These are phyloP conservation scores for Carcinoscorpius rotundicauda DNA, from an alignment of 1,140 invertebrate species.

Conservation along the genomic window DNA sequence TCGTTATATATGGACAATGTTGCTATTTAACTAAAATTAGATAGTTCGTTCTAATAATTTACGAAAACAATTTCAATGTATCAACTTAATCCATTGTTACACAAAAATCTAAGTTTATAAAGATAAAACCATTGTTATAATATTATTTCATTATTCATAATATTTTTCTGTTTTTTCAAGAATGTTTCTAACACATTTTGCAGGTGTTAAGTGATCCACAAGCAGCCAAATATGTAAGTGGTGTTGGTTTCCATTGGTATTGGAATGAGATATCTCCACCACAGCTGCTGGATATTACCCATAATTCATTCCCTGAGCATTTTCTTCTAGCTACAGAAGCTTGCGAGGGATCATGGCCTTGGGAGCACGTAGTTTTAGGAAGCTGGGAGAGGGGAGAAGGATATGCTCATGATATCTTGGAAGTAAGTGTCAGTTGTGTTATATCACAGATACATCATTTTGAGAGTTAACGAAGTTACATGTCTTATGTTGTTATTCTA, in stretches of 20 bases:
- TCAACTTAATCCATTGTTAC: no score
- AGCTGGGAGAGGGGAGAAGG: conserved; percentile 12
- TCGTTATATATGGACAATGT: no score
- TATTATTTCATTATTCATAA: no score
- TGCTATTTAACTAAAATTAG: no score
- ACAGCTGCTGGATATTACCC: conserved; percentile 39
- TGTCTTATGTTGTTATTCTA: background rate
- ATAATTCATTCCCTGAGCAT: conserved; percentile 48
- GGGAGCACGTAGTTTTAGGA: conserved; percentile 6
- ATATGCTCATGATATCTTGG: conserved; percentile 18
- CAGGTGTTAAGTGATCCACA: conserved; percentile 8
- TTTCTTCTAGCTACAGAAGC: conserved; percentile 66
- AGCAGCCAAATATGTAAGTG: conserved; percentile 15
- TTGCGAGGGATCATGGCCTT: conserved; percentile 40
- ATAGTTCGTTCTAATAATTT: no score
- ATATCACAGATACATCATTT: no score
- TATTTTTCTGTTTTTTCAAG: no score
- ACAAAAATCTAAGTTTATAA: no score
- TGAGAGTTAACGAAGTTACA: background rate
- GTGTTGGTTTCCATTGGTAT: conserved; percentile 55
- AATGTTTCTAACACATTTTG: no score
- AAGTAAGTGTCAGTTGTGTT: conserved; percentile 1
- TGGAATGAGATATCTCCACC: conserved; percentile 42
- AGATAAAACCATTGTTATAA: no score
- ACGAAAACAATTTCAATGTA: no score